phyloP scores from a whole-genome alignment of 2,888 invertebrate genomes.

The Cenopis cana region DNA sequence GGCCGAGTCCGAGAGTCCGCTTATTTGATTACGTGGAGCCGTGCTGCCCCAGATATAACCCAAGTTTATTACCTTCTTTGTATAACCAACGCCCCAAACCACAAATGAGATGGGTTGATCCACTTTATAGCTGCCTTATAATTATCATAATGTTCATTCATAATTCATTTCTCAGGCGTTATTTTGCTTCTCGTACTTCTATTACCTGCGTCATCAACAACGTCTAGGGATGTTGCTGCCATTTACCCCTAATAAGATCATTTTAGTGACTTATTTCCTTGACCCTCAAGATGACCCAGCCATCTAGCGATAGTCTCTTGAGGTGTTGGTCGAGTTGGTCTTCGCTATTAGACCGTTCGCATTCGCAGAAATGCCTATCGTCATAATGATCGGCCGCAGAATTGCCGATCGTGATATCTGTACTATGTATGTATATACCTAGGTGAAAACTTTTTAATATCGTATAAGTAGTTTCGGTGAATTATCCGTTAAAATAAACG shows the following conservation, averaged over 20 bases:
- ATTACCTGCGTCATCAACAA: conserved; percentile 18
- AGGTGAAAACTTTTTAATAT: no score
- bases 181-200: conserved; percentile 30
- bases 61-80: conserved; percentile 69
- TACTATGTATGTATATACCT: no score
- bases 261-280: neutral
- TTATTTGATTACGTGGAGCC: conserved; percentile 71
- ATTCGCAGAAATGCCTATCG: no score
- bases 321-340: no score
- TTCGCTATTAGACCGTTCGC: no score
- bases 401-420: no score
- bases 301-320: no score
- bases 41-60: conserved; percentile 65
- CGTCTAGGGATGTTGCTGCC: neutral
- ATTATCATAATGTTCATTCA: conserved; percentile 45
- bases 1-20: conserved; percentile 54
- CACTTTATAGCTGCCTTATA: conserved; percentile 38
- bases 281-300: no score
- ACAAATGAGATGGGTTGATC: conserved; percentile 44
- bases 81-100: conserved; percentile 53
- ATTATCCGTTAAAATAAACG: no score
- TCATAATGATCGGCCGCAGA: no score
- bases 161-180: conserved; percentile 43
- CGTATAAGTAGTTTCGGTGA: no score
- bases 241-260: neutral